Percentiles rank a stretch among this genome's conserved stretches.
These are phyloP conservation scores for Diploscapter pachys DNA, from an alignment of 1,140 invertebrate genomes.

Conservation along the genomic window DNA sequence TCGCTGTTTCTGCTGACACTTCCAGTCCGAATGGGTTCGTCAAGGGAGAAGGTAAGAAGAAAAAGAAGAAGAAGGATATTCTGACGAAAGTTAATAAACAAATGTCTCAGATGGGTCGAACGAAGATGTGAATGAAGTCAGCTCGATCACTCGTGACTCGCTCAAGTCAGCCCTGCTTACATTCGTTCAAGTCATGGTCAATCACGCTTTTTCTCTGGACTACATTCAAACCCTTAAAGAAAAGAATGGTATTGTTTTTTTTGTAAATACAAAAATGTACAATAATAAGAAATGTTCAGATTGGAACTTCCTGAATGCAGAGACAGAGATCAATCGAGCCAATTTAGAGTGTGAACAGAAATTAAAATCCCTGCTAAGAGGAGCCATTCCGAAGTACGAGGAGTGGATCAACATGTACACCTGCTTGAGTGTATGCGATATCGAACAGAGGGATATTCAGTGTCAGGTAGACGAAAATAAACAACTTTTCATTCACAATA, in stretches of 20 bases:
- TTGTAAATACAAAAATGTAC: conserved; percentile 4
- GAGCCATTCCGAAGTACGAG: conserved; percentile 14
- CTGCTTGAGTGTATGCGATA: conserved; percentile 15
- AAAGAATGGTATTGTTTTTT: conserved; percentile 21
- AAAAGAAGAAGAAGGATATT: neutral
- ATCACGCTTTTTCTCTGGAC: conserved; percentile 27
- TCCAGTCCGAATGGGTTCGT: conserved; percentile 7
- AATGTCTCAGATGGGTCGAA: conserved; percentile 6
- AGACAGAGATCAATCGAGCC: conserved; percentile 31
- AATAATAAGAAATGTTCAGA: conserved; percentile 19
- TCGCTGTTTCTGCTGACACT: conserved; percentile 30
- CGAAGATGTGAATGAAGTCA: neutral
- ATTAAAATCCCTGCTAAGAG: conserved; percentile 1
- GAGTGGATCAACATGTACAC: conserved; percentile 30
- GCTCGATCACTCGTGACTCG: conserved; percentile 4
- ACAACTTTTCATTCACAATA: conserved; percentile 4
- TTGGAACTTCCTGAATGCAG: conserved; percentile 35
- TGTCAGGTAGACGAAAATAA: neutral
- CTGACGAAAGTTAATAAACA: neutral
- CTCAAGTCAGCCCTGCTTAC: conserved; percentile 15
- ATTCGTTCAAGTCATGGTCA: conserved; percentile 21
- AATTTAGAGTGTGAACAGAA: conserved; percentile 27
- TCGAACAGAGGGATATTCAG: conserved; percentile 8
- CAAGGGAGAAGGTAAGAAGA: conserved; percentile 7
- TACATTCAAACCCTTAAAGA: conserved; percentile 35